Evolutionary conservation across 2,797 vertebrate species (phyloP), one percentile per base, ranked within the genome.

Genomic region (Synaphobranchus kaupii): DNA sequence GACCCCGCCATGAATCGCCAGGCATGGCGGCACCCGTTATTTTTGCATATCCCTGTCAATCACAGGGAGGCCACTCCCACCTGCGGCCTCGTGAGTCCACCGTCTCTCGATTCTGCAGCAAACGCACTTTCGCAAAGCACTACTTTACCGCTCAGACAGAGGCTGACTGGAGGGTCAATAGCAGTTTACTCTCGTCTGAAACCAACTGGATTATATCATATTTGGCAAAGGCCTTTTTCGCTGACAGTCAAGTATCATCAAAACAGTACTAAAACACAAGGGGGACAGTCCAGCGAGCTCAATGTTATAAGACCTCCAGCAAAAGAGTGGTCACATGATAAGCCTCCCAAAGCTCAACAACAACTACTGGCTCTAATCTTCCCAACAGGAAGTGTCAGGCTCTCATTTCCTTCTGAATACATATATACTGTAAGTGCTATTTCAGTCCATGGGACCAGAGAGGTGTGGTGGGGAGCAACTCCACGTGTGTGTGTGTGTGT

Each of bases 151-250:
- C 1, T 2, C 54, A 13, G 54, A 56, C 54, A 15, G 54, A 56
- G 25, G n/a, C 60, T 66, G 22, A 66, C 60, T 22, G 22, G 58
- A 20, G 60, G 60, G 60, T 63, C 22, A 22, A 25, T 20, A 2
- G 10, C n/a, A 71, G 13, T 73, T 34, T 13, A 31, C n/a, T 73
- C n/a, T 73, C 1, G 31, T 34, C 68, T 13, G 68, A 73, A 73
- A 34, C 31, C 9, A 4, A 34, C 68, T 34, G 31, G 12, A 73
- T 34, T 73, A 31, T 73, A 73, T 17, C n/a, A 60, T 22, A 60
- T 60, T 66, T 73, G 68, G 68, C 68, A 73, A 34, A 73, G 34
- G 68, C n/a, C 68, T 73, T 73, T 39, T 66, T 66, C 15, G 34
- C 34, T 73, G 68, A 73, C 31, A 73, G 31, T 34, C 34, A 34